Conservation (phyloP, 2,888 invertebrate genomes). For the Hypomecis punctinalis region DNA sequence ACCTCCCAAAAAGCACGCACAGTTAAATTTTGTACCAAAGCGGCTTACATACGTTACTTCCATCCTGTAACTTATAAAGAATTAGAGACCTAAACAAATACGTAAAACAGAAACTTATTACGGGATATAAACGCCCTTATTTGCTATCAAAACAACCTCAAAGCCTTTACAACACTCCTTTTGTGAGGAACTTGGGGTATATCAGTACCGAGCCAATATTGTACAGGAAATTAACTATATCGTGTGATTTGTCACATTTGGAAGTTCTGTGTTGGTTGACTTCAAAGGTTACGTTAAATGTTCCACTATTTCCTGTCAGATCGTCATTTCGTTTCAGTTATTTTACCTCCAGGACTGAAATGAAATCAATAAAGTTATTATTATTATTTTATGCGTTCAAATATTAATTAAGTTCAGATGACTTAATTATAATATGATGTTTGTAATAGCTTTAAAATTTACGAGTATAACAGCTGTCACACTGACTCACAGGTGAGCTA, state of each 20-base stretch:
- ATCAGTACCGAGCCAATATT: slow-evolving; percentile 18
- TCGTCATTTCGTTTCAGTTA: no score
- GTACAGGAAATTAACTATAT: slow-evolving; percentile 22
- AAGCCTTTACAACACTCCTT: slow-evolving; percentile 38
- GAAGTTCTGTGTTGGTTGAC: slow-evolving; percentile 12
- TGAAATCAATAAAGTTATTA: no score
- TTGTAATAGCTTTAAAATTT: no score
- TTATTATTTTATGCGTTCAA: no score
- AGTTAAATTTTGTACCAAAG: slow-evolving; percentile 7
- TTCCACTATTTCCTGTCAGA: slow-evolving; percentile 15
- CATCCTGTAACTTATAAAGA: slow-evolving; percentile 18
- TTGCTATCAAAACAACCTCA: slow-evolving; percentile 41
- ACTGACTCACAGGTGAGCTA: no score
- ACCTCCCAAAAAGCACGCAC: not conserved
- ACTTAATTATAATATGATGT: no score
- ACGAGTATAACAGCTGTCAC: no score
- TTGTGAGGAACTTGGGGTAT: slow-evolving; percentile 26
- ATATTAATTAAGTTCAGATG: no score
- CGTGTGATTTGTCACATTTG: slow-evolving; percentile 20
- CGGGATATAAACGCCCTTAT: slow-evolving; percentile 39
- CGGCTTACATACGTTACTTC: slow-evolving; percentile 18
- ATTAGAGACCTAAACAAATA: slow-evolving; percentile 42
- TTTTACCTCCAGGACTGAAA: no score
- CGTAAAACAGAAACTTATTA: slow-evolving; percentile 41
- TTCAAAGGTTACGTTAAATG: slow-evolving; percentile 12